phyloP scores from a whole-genome alignment of 2,113 vertebrate genomes.

The Sminthopsis crassicaudata region DNA sequence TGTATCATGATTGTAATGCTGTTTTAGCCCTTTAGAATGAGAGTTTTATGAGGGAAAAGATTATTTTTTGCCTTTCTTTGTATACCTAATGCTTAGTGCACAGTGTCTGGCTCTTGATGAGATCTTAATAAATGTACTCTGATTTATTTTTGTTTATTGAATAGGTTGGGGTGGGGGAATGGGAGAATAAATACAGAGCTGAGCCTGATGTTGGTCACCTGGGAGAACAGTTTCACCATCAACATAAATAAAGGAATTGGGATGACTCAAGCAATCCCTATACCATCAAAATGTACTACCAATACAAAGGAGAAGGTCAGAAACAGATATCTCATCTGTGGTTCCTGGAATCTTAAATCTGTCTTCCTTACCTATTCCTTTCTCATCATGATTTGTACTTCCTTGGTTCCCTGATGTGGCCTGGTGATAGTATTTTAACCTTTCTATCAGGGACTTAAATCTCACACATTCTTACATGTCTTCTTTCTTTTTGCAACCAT shows the following conservation, averaged over 20 bases:
- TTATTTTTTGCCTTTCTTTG: neutral
- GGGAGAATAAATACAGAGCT: neutral
- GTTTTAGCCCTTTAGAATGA: neutral
- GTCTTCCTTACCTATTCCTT: neutral
- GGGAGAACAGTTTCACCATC: neutral
- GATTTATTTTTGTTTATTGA: neutral
- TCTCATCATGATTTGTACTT: neutral
- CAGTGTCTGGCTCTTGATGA: neutral
- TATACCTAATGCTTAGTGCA: neutral
- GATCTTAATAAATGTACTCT: neutral
- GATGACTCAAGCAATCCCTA: neutral
- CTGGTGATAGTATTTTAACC: neutral
- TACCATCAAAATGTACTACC: neutral
- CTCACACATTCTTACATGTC: neutral
- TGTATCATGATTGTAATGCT: neutral
- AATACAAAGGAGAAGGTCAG: neutral
- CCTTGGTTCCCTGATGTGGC: neutral
- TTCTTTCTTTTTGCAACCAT: neutral
- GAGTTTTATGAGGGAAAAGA: neutral
- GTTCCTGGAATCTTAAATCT: neutral
- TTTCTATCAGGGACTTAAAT: neutral
- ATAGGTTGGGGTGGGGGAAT: neutral
- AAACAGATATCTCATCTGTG: neutral
- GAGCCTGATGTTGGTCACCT: neutral
- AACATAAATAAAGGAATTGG: neutral